Base-by-base conservation (phyloP, 64 coral and sea anemone species). In the Trachythela sp. region DNA sequence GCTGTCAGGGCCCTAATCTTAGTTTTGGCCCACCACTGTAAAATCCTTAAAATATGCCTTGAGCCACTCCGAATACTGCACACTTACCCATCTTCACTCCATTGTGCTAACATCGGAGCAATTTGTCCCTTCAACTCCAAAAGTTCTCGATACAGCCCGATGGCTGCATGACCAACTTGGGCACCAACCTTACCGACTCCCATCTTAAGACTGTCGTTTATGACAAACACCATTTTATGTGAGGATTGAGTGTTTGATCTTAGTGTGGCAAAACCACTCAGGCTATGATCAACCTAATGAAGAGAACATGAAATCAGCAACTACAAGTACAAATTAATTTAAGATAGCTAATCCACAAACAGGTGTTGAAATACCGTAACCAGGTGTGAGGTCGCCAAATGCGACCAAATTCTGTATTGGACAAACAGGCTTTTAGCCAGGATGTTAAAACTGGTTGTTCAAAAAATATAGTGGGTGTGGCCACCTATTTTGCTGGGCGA, bases 201-300 rank as follows among this genome's bases (percentile, higher is more conserved):
- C 95, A 97, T 97, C 29, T 85, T 83, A 0, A 97, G 77, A 38
- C 94, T 93, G 72, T 88, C 90, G 83, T 97, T 97, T 9, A 97
- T 90, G 52, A 97, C 85, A 88, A 97, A 97, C 9, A 94, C 92
- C 95, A 97, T 97, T 80, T 94, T 97, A 83, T 92, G 94, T 18
- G 90, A 39, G 86, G 40, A 86, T 94, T 39, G 9, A 30, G 0
- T 77, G 34, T 14, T 90, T 87, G 24, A 40, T 77, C 70, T 92
- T 87, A 90, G 86, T n/a, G 52, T 85, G 14, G 32, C 40, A 22
- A 39, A 86, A 34, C 60, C 56, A 35, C 29, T 24, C 87, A 32
- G 70, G 24, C 85, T 71, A 37, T 51, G 9, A 9, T 15, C 56
- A 8, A 22, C 34, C 39, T 29, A 26, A 4, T 36, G 1, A 8